A percentile compares a stretch with the other conserved stretches of the same genome.
These are phyloP conservation scores for Orientallactaga bullata DNA, from an alignment of 2,113 vertebrate genomes.

Conservation along the genomic window DNA sequence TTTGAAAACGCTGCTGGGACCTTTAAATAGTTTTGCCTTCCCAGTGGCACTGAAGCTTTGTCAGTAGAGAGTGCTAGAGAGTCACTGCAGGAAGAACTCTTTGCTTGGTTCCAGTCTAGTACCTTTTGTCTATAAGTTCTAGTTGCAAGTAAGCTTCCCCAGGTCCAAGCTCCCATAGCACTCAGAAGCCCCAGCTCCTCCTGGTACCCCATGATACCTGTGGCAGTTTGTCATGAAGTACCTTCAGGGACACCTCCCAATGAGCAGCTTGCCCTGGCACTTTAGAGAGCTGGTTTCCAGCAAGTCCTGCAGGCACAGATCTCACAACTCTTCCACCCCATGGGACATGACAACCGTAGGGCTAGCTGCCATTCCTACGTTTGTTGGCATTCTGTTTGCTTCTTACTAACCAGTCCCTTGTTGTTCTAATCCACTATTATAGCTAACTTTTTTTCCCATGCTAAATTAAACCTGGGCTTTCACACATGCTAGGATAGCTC, in stretches of 20 bases:
- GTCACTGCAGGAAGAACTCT: not conserved
- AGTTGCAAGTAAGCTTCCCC: not conserved
- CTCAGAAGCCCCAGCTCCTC: not conserved
- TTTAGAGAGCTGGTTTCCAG: not conserved
- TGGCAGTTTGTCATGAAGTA: not conserved
- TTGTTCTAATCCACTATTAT: not conserved
- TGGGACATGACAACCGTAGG: accelerated
- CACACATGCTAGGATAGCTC: not conserved
- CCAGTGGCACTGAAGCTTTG: not conserved
- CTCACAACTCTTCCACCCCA: not conserved
- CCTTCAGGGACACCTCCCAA: not conserved
- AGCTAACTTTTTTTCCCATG: not conserved
- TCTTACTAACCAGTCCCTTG: not conserved
- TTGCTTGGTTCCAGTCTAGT: not conserved
- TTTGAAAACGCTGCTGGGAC: not conserved
- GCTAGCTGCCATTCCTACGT: no score
- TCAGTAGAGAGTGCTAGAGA: slow-evolving; percentile 35
- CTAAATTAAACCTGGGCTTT: not conserved
- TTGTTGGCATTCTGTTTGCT: not conserved
- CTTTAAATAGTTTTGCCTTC: not conserved
- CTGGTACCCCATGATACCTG: no score
- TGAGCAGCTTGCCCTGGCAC: not conserved
- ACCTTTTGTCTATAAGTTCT: not conserved
- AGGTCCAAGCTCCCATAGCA: not conserved
- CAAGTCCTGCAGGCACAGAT: not conserved